These are phyloP conservation scores for Siniperca undulata DNA, from an alignment of 2,797 vertebrate species.

Conservation along the genomic window DNA sequence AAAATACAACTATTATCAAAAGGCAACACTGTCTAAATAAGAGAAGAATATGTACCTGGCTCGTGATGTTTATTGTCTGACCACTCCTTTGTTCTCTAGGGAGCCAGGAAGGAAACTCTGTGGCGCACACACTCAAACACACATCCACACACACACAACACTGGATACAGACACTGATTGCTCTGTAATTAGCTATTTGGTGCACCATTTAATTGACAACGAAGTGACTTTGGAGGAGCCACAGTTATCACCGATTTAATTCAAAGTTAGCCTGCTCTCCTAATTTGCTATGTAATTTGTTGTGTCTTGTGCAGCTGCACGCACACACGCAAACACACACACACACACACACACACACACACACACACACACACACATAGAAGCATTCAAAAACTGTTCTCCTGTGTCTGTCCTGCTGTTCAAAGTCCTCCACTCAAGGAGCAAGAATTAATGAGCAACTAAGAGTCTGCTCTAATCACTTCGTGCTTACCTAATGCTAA, in stretches of 20 bases:
- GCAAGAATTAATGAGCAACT: slow-evolving; percentile 73
- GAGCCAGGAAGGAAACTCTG: slow-evolving; percentile 16
- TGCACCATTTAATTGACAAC: slow-evolving; percentile 66
- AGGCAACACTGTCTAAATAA: neutral
- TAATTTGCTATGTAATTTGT: slow-evolving; percentile 73
- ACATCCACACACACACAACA: slow-evolving; percentile 1
- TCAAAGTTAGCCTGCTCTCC: slow-evolving; percentile 62
- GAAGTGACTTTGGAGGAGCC: slow-evolving; percentile 57
- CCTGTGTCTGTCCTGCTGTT: slow-evolving; percentile 64
- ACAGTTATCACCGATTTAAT: slow-evolving; percentile 71
- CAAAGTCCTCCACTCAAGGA: slow-evolving; percentile 63
- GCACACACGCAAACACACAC: neutral
- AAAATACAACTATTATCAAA: neutral
- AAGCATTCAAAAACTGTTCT: slow-evolving; percentile 48
- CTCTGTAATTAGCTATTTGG: slow-evolving; percentile 73
- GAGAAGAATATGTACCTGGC: neutral
- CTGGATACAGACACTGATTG: slow-evolving; percentile 47
- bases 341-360: slow-evolving; percentile 7
- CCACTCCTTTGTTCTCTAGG: slow-evolving; percentile 41
- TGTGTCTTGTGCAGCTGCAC: slow-evolving; percentile 23
- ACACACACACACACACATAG: neutral
- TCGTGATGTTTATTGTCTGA: slow-evolving; percentile 8
- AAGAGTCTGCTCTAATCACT: slow-evolving; percentile 65
- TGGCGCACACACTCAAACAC: neutral
- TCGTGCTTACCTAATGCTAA: slow-evolving; percentile 54